phyloP scores from a whole-genome alignment of 2,113 vertebrate genomes.

The Nibea albiflora region DNA sequence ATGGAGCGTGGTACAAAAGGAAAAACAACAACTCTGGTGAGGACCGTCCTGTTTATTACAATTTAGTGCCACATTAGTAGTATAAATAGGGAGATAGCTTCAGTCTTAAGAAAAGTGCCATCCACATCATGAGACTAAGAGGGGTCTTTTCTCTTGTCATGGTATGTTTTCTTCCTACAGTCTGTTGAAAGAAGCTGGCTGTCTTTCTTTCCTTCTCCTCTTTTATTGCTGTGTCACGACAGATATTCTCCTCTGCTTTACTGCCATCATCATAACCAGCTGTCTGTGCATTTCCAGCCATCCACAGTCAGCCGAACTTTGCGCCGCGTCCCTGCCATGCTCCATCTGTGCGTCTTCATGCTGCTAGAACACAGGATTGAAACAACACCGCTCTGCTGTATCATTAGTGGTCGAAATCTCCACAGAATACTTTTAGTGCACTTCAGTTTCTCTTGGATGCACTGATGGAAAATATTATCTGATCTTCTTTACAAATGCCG shows the following conservation, averaged over 20 bases:
- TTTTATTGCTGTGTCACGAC: not conserved
- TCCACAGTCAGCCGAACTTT: not conserved
- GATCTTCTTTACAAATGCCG: no score
- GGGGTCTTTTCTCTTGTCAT: not conserved
- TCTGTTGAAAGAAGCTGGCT: not conserved
- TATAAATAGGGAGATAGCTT: not conserved
- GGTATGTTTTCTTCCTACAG: not conserved
- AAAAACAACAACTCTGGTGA: conserved; percentile 83
- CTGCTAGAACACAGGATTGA: no score
- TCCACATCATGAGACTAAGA: not conserved
- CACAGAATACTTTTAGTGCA: not conserved
- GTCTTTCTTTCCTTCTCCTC: not conserved
- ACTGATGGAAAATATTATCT: no score
- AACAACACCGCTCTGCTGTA: not conserved
- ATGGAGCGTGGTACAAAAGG: conserved; percentile 88
- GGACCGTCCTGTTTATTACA: not conserved
- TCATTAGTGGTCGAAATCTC: not conserved
- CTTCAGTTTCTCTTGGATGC: no score
- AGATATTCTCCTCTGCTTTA: not conserved
- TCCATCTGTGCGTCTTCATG: no score
- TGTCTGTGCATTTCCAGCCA: not conserved
- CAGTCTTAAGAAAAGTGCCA: not conserved
- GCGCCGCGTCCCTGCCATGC: no score
- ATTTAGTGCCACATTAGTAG: not conserved
- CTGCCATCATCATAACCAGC: not conserved